phyloP scores from a whole-genome alignment of 2,888 invertebrate genomes.

The Chrysolina americana region DNA sequence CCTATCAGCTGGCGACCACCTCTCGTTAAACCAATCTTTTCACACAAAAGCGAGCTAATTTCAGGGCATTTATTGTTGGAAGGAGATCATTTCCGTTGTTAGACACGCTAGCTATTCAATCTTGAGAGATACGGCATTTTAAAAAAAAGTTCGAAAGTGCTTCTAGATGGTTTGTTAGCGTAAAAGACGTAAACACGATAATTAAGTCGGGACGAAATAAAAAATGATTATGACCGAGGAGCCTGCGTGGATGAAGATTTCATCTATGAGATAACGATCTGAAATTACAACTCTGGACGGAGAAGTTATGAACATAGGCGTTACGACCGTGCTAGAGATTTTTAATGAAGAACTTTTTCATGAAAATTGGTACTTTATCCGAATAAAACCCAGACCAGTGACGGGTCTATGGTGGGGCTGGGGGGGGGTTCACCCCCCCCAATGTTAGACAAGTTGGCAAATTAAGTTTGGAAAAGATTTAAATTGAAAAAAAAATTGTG shows the following conservation, averaged over 20 bases:
- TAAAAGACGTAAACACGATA: slow-evolving; percentile 14
- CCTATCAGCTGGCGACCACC: slow-evolving; percentile 7
- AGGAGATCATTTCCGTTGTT: slow-evolving; percentile 35
- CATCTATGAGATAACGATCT: slow-evolving; percentile 20
- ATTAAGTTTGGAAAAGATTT: no score
- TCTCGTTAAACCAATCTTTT: slow-evolving; percentile 27
- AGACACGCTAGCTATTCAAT: slow-evolving; percentile 34
- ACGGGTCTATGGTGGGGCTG: no score
- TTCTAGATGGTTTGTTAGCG: slow-evolving; percentile 17
- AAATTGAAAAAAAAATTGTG: no score
- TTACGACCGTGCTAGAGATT: background rate
- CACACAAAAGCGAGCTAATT: slow-evolving; percentile 36
- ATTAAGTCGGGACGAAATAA: slow-evolving; percentile 9
- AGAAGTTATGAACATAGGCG: slow-evolving; percentile 12
- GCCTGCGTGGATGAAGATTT: slow-evolving; percentile 20
- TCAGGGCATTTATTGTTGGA: slow-evolving; percentile 34
- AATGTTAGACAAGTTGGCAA: no score
- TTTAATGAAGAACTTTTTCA: background rate
- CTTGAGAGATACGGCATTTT: slow-evolving; percentile 11
- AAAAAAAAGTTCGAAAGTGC: slow-evolving; percentile 15
- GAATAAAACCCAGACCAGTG: no score
- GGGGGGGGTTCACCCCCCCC: no score
- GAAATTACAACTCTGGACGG: slow-evolving; percentile 8
- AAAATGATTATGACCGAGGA: slow-evolving; percentile 12
- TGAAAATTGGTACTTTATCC: slow-evolving; percentile 11